Percentiles rank a stretch among this genome's conserved stretches.
These are phyloP conservation scores for Nothoprocta perdicaria DNA, from an alignment of 2,113 vertebrate genomes.

Conservation along the genomic window DNA sequence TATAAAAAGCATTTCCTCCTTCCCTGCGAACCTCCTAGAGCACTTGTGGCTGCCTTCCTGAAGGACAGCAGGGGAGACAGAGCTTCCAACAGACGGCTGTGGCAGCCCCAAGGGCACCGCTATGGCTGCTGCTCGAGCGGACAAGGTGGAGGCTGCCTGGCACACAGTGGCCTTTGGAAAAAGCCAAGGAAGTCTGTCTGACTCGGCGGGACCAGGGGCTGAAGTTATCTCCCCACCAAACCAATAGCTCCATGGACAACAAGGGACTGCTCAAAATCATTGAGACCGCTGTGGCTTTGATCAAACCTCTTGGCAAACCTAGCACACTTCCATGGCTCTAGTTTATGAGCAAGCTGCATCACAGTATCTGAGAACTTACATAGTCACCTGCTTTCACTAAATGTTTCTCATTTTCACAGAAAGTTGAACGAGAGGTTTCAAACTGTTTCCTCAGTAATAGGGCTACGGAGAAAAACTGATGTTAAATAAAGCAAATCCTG, in stretches of 20 bases:
- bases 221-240: not conserved
- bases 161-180: not conserved
- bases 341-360: not conserved
- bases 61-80: not conserved
- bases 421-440: not conserved
- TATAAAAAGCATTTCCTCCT: not conserved
- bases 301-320: not conserved
- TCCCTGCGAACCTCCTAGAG: not conserved
- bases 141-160: not conserved
- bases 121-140: not conserved
- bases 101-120: not conserved
- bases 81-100: fast-evolving
- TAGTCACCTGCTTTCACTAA: not conserved
- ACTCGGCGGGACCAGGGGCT: not conserved
- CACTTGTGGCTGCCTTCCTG: not conserved
- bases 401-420: not conserved
- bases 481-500: not conserved
- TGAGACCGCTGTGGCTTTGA: not conserved
- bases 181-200: not conserved
- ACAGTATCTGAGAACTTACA: not conserved
- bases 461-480: not conserved
- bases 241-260: not conserved
- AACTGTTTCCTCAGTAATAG: not conserved
- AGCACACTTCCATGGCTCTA: not conserved
- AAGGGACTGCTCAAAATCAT: not conserved